phyloP scores from a whole-genome alignment of 2,113 vertebrate genomes.

The Ctenodactylus gundi region DNA sequence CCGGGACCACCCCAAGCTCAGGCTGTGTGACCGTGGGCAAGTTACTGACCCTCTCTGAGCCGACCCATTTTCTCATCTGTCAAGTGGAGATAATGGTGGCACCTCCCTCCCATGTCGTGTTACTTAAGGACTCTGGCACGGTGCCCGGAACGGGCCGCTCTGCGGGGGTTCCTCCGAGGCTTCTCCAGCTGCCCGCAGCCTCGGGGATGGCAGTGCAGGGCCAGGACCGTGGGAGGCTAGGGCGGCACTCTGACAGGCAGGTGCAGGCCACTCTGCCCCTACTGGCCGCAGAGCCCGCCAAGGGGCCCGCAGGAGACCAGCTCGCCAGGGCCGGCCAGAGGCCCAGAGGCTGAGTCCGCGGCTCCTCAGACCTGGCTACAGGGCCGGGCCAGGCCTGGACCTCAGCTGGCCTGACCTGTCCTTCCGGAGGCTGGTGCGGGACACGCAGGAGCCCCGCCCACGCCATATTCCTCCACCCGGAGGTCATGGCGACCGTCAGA shows the following conservation, averaged over 20 bases:
- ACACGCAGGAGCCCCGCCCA: fast-evolving
- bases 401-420: not conserved
- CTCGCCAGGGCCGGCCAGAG: not conserved
- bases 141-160: fast-evolving
- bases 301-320: no score
- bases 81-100: not conserved
- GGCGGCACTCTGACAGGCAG: no score
- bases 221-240: no score
- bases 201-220: fast-evolving
- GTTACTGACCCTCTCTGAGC: not conserved
- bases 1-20: not conserved
- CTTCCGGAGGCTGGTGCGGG: not conserved
- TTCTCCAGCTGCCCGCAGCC: not conserved
- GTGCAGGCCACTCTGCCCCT: no score
- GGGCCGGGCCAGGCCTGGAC: not conserved
- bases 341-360: slow-evolving; percentile 76
- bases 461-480: fast-evolving
- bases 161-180: fast-evolving
- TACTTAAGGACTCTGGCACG: fast-evolving
- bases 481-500: not conserved
- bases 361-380: not conserved
- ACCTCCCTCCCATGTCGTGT: not conserved
- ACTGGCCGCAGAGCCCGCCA: no score
- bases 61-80: not conserved
- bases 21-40: not conserved